phyloP scores from a whole-genome alignment of 2,888 invertebrate species.

The Leptothorax acervorum region DNA sequence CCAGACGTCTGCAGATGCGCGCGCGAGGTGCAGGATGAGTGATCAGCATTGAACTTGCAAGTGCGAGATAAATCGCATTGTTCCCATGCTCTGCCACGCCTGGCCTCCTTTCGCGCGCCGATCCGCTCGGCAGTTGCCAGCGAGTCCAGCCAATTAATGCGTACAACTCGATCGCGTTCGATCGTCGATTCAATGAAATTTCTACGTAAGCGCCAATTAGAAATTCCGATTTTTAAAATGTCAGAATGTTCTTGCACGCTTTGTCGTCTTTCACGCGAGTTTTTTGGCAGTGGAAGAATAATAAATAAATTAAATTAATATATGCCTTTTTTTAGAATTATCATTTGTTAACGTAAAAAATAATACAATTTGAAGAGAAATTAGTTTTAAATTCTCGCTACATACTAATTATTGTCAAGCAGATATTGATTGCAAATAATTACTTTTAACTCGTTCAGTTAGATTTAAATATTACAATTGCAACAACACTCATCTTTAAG shows the following conservation, averaged over 20 bases:
- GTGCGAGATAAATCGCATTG: conserved; percentile 19
- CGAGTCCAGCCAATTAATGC: neutral
- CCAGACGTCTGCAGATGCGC: neutral
- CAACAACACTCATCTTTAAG: neutral
- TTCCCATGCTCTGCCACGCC: neutral
- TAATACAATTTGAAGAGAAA: neutral
- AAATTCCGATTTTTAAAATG: neutral
- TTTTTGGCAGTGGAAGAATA: neutral
- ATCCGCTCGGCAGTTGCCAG: neutral
- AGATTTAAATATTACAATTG: neutral
- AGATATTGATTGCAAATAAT: neutral
- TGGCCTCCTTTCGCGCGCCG: conserved; percentile 15
- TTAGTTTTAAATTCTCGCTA: neutral
- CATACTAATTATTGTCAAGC: neutral
- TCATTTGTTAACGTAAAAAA: neutral
- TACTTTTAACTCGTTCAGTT: neutral
- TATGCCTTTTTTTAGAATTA: neutral
- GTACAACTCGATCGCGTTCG: neutral
- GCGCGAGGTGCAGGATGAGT: neutral
- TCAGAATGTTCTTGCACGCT: neutral
- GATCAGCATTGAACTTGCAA: conserved; percentile 33
- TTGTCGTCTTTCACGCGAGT: neutral
- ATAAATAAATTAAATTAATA: neutral
- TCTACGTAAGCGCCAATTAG: neutral
- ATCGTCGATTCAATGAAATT: neutral